Base-by-base conservation (phyloP, 2,113 vertebrate species). In the Hiodon tergisus region DNA sequence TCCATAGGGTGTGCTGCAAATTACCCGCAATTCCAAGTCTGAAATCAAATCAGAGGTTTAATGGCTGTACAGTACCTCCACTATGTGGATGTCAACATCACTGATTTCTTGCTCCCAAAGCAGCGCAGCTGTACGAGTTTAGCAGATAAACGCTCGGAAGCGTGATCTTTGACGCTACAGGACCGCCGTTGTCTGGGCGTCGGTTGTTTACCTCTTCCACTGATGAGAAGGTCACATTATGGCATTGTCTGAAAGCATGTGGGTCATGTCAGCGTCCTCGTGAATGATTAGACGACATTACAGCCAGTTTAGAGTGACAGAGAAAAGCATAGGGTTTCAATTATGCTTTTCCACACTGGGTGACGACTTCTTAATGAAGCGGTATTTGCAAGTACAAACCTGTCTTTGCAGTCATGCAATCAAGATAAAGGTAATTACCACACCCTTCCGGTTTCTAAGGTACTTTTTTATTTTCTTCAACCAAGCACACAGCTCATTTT, bases 121-220 rank as follows among this genome's bases (percentile, higher is more conserved):
- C 75, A 55, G 47, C 60, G 71, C 75, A 81, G 83, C 81, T 80
- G 77, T 72, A 67, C 73, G 47, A 69, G 71, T 83, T 81, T 78
- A 70, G n/a, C 66, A 78, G 83, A 82, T 83, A 72, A 65, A 78
- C 78, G 78, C 78, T 65, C 70, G 69, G 59, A 73, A 75, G 76
- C 46, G 75, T 58, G 77, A 72, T 58, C 70, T 52, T 76, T 72
- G 69, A 66, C 72, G 75, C 11, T 4, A 5, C 10, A 70, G 69
- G 13, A 71, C 14, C 10, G 55, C 51, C 48, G 50, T 8, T n/a
- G n/a, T 51, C 52, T 57, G 62, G 6, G 6, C n/a, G 69, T 71
- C 58, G 71, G 69, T 53, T 67, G 52, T 71, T 58, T 67, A 76
- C 57, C 70, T 31, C 16, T n/a, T 74, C 14, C 7, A 9, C 58